Evolutionary conservation across 2,113 vertebrate genomes (phyloP).

Genomic region (Indicator maculatus): DNA sequence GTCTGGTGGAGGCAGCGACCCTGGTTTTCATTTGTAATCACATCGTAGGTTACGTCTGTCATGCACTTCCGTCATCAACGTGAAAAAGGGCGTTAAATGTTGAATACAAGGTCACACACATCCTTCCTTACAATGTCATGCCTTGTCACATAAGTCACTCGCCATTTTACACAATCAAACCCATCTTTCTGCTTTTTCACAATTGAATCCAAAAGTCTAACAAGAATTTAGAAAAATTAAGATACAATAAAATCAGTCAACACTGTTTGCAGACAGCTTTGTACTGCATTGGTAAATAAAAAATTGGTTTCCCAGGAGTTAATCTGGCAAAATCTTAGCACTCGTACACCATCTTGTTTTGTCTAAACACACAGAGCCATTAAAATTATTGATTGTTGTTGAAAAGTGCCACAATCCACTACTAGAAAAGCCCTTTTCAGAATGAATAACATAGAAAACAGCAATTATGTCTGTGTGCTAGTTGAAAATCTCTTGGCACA

Average conservation of each 20-base stretch:
- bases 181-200: fast-evolving
- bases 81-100: fast-evolving
- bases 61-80: fast-evolving
- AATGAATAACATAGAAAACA: background rate
- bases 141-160: fast-evolving
- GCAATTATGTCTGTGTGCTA: background rate
- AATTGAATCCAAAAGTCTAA: fast-evolving
- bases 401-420: background rate
- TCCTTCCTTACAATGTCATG: too few species aligned
- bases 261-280: too few species aligned
- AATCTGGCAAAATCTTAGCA: too few species aligned
- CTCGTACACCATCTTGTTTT: too few species aligned
- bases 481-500: background rate
- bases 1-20: too few species aligned
- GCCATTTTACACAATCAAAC: fast-evolving
- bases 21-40: fast-evolving
- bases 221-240: background rate
- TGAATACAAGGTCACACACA: fast-evolving
- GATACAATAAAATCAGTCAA: background rate
- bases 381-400: background rate
- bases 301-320: background rate
- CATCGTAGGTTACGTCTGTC: fast-evolving
- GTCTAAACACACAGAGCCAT: too few species aligned
- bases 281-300: fast-evolving
- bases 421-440: background rate